phyloP scores from a whole-genome alignment of 2,797 vertebrate genomes.

The Gambelia wislizenii region DNA sequence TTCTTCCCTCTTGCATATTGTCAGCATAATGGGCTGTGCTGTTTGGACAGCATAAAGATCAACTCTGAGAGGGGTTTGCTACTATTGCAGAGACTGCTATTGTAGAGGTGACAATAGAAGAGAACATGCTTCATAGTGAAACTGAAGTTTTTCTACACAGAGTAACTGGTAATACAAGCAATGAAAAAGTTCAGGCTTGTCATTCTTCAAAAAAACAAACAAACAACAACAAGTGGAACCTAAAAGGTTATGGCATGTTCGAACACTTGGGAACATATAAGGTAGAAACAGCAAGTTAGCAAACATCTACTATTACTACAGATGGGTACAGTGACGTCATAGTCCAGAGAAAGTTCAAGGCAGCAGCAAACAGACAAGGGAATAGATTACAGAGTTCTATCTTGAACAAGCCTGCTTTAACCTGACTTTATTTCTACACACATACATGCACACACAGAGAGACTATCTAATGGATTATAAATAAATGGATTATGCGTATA shows the following conservation, averaged over 20 bases:
- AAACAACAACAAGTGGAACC: background rate
- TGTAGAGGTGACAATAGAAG: no score
- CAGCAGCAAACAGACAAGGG: background rate
- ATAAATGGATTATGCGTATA: background rate
- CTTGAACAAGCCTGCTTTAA: background rate
- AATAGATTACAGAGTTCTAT: constrained; percentile 45
- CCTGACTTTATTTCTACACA: background rate
- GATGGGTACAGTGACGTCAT: constrained; percentile 56
- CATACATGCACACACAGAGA: background rate
- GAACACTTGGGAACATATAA: background rate
- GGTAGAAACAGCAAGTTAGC: background rate
- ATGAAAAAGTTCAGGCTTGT: background rate
- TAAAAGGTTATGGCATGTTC: background rate
- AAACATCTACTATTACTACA: constrained; percentile 8
- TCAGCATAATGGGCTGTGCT: background rate
- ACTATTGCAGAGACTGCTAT: background rate
- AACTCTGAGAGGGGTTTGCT: background rate
- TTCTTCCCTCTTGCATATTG: background rate
- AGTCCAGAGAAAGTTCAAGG: constrained; percentile 63
- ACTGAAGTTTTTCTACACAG: background rate
- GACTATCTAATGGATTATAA: background rate
- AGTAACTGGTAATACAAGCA: background rate
- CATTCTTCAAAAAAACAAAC: background rate
- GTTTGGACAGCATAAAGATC: background rate
- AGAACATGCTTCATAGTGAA: background rate